phyloP scores from a whole-genome alignment of 2,797 vertebrate genomes.

The Nyctalus aviator region DNA sequence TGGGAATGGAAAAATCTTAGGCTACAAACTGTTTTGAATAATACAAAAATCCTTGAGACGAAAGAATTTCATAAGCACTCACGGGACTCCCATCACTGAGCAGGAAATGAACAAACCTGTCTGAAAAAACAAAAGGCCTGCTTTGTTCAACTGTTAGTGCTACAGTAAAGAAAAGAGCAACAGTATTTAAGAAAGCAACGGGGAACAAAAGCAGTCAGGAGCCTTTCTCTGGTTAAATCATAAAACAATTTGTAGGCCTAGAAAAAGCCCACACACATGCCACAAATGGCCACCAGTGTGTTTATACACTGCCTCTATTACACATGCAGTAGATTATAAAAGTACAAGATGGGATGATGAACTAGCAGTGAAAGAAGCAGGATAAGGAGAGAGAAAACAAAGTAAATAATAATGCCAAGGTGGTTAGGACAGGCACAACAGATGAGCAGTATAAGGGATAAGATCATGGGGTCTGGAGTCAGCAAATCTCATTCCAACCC shows the following conservation, averaged over 20 bases:
- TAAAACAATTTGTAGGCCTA: background rate
- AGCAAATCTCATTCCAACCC: background rate
- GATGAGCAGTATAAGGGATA: background rate
- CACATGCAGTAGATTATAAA: background rate
- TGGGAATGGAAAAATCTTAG: background rate
- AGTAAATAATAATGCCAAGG: background rate
- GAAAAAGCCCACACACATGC: background rate
- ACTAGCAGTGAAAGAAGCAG: background rate
- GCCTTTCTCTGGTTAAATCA: background rate
- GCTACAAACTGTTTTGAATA: background rate
- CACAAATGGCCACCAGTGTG: no score
- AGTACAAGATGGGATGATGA: background rate
- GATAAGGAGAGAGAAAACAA: background rate
- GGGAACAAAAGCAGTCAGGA: background rate
- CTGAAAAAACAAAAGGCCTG: slow-evolving; percentile 56
- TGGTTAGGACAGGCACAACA: background rate
- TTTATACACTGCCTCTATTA: background rate
- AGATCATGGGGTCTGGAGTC: background rate
- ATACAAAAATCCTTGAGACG: background rate
- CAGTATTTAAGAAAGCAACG: background rate
- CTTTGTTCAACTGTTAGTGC: background rate
- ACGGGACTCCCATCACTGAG: background rate
- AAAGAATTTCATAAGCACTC: background rate
- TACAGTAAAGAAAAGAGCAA: background rate
- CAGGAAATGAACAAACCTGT: slow-evolving; percentile 47